A percentile compares a stretch with the other conserved stretches of the same genome.
These are phyloP conservation scores for Sebastiscus albofasciatus DNA, from an alignment of 2,797 vertebrate species.

Conservation along the genomic window DNA sequence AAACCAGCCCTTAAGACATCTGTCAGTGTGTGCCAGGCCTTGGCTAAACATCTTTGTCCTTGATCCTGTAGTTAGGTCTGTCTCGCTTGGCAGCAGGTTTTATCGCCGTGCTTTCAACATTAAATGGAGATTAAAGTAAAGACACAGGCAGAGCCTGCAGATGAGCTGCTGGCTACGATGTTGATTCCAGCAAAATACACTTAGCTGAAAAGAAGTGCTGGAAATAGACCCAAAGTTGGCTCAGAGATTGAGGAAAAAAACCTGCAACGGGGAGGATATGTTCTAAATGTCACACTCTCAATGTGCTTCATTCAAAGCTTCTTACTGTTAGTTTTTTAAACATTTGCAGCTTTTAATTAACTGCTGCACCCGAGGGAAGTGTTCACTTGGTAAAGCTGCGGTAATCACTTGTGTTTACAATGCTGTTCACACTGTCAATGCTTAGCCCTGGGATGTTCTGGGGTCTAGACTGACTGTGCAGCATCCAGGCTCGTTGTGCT, in stretches of 20 bases:
- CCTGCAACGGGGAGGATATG: background rate
- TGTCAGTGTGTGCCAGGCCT: slow-evolving; percentile 27
- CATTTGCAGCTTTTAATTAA: slow-evolving; percentile 43
- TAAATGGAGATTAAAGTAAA: slow-evolving; percentile 63
- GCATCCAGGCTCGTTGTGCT: background rate
- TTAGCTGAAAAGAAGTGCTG: slow-evolving; percentile 17
- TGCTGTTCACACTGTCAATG: background rate
- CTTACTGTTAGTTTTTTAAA: slow-evolving; percentile 20
- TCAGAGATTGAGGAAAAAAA: slow-evolving; percentile 1
- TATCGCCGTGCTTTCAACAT: slow-evolving; percentile 51
- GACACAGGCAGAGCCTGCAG: slow-evolving; percentile 29
- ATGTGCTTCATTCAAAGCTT: slow-evolving; percentile 15
- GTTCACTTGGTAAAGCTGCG: slow-evolving; percentile 1
- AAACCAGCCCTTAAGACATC: slow-evolving; percentile 29
- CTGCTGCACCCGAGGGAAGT: slow-evolving; percentile 21
- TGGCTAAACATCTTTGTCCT: slow-evolving; percentile 45
- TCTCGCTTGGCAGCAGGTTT: slow-evolving; percentile 53
- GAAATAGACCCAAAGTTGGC: slow-evolving; percentile 4
- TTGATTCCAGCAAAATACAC: slow-evolving; percentile 34
- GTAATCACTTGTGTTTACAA: slow-evolving; percentile 38
- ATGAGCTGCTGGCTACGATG: slow-evolving; percentile 44
- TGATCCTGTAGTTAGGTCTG: slow-evolving; percentile 40
- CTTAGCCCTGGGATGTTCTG: slow-evolving; percentile 4
- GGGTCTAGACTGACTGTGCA: background rate
- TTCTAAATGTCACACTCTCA: slow-evolving; percentile 33